Evolutionary conservation across 2,797 vertebrate genomes (phyloP).

Genomic region (Labroides dimidiatus): DNA sequence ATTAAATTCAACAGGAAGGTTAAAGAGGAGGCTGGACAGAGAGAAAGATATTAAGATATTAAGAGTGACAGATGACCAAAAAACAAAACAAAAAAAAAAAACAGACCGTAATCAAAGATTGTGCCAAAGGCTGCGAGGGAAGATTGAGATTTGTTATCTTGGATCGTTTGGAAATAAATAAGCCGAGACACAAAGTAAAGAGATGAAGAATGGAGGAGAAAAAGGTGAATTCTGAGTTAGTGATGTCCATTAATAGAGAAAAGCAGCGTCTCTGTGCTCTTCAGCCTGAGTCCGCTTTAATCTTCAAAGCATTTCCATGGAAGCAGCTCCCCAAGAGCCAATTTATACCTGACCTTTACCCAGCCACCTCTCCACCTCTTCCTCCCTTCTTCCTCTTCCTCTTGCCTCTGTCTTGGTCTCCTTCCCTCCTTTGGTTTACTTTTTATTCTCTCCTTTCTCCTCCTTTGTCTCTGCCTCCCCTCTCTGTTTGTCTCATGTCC

Average conservation of each 20-base stretch:
- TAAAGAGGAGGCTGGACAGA: no score
- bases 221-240: not conserved
- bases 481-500: conserved; percentile 14
- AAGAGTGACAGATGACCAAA: not conserved
- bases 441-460: not conserved
- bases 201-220: not conserved
- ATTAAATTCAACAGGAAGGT: not conserved
- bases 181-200: not conserved
- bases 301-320: conserved; percentile 72
- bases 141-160: not conserved
- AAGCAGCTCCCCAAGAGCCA: conserved; percentile 65
- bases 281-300: conserved; percentile 48
- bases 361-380: conserved; percentile 46
- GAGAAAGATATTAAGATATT: no score
- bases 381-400: conserved; percentile 2
- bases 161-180: conserved; percentile 1
- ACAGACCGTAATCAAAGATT: not conserved
- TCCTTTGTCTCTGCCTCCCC: not conserved
- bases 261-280: conserved; percentile 39
- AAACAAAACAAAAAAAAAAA: no score
- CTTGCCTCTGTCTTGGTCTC: not conserved
- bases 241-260: conserved; percentile 56
- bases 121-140: not conserved
- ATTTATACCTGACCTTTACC: conserved; percentile 76
- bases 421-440: no score